phyloP scores from a whole-genome alignment of 1,140 invertebrate genomes.

The Leptestheria dahalacensis region DNA sequence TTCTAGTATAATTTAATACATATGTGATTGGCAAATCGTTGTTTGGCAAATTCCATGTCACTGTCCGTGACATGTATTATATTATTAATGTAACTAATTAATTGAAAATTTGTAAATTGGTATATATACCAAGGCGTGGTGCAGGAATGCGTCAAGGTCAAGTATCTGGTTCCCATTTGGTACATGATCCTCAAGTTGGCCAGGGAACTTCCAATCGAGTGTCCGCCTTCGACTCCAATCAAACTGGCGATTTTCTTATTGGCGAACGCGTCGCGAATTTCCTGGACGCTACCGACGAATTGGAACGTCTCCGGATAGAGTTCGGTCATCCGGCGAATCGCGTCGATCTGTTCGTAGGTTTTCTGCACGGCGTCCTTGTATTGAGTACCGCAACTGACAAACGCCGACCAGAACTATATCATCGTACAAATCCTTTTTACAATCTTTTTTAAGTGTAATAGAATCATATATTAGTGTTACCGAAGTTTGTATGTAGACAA shows the following conservation, averaged over 20 bases:
- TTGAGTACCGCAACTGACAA: conserved; percentile 18
- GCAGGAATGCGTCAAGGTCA: conserved; percentile 74
- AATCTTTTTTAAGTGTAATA: no score
- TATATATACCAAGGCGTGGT: conserved; percentile 59
- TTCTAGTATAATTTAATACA: no score
- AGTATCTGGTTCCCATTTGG: conserved; percentile 61
- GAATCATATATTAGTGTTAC: no score
- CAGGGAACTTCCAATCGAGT: conserved; percentile 65
- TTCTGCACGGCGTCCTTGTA: conserved; percentile 21
- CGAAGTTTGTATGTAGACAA: no score
- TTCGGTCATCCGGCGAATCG: conserved; percentile 44
- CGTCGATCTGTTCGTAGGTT: conserved; percentile 23
- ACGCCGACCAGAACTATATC: conserved; percentile 20
- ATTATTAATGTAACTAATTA: conserved; percentile 19
- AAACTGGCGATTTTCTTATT: conserved; percentile 33
- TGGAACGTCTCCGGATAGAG: conserved; percentile 61
- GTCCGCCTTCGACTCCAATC: conserved; percentile 48
- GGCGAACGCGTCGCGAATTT: conserved; percentile 29
- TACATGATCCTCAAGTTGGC: conserved; percentile 67
- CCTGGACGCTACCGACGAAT: no score
- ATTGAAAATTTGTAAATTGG: conserved; percentile 11
- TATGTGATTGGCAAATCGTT: no score
- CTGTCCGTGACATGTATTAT: no score
- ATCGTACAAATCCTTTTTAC: no score
- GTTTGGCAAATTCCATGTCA: no score